Conservation (phyloP, 2,888 invertebrate species). For the Prenolepis imparis region DNA sequence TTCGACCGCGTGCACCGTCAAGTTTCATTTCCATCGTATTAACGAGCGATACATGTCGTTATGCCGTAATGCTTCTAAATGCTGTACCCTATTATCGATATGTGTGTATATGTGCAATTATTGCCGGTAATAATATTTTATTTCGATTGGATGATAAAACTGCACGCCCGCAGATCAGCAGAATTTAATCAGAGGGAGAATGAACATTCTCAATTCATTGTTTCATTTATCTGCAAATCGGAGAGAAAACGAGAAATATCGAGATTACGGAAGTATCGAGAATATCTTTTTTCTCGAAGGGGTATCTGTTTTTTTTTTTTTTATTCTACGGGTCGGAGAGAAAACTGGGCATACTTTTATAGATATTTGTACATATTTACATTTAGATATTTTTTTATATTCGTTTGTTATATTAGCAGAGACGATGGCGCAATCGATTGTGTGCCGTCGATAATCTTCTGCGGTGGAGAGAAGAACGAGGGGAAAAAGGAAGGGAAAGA, state of each 20-base stretch:
- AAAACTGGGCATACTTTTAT: neutral
- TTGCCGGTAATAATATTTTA: slow-evolving; percentile 29
- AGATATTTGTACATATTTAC: slow-evolving; percentile 30
- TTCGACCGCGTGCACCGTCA: slow-evolving; percentile 21
- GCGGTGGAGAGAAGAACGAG: neutral
- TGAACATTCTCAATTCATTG: slow-evolving; percentile 32
- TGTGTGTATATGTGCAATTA: neutral
- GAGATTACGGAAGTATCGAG: slow-evolving; percentile 11
- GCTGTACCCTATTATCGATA: no score
- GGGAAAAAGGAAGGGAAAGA: no score
- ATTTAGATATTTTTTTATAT: slow-evolving; percentile 34
- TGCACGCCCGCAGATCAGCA: slow-evolving; percentile 9
- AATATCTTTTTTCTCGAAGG: neutral
- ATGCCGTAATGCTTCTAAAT: slow-evolving; percentile 21
- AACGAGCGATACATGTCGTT: slow-evolving; percentile 29
- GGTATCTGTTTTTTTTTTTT: neutral
- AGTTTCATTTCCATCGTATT: slow-evolving; percentile 43
- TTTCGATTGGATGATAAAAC: slow-evolving; percentile 20
- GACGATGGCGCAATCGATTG: slow-evolving; percentile 22
- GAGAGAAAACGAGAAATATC: neutral
- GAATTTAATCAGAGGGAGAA: slow-evolving; percentile 26
- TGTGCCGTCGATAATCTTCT: slow-evolving; percentile 11
- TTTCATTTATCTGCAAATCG: slow-evolving; percentile 1
- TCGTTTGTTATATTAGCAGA: slow-evolving; percentile 19
- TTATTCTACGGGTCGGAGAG: neutral